Percentiles rank a stretch among this genome's conserved stretches.
Conservation (phyloP, 2,888 invertebrate genomes). For the Ernsta delagoae region DNA sequence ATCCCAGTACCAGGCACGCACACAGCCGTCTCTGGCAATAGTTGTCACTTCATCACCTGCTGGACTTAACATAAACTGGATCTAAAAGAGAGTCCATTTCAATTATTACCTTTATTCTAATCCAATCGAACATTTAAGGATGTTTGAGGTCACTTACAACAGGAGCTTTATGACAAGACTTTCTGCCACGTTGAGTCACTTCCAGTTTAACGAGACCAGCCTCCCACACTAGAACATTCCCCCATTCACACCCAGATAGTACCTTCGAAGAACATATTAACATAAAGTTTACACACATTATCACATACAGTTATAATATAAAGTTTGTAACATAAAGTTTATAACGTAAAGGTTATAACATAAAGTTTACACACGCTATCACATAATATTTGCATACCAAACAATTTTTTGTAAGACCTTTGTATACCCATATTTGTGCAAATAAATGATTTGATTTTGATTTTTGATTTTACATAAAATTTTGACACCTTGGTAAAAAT, state of each 20-base stretch:
- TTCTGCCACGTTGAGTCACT: slow-evolving; percentile 89
- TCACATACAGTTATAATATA: too few relatives aligned
- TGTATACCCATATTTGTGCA: too few relatives aligned
- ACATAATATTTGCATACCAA: too few relatives aligned
- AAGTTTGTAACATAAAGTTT: too few relatives aligned
- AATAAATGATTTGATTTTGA: too few relatives aligned
- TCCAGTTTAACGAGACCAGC: slow-evolving; percentile 94
- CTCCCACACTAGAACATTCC: slow-evolving; percentile 96
- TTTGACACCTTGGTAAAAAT: too few relatives aligned
- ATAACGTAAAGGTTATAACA: too few relatives aligned
- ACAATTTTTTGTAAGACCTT: too few relatives aligned
- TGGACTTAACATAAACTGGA: slow-evolving; percentile 76
- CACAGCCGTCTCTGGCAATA: slow-evolving; percentile 89
- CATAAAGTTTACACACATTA: too few relatives aligned
- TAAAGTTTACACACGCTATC: too few relatives aligned
- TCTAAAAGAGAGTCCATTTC: slow-evolving; percentile 51
- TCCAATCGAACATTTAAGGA: background rate
- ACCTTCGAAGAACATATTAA: slow-evolving; percentile 76
- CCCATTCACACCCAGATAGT: slow-evolving; percentile 95
- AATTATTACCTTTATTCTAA: background rate
- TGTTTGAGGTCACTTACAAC: slow-evolving; percentile 75
- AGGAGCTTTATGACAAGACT: slow-evolving; percentile 90
- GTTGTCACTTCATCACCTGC: slow-evolving; percentile 77
- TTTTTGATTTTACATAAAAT: too few relatives aligned
- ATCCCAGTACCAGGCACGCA: slow-evolving; percentile 95